Conservation (phyloP, 2,888 invertebrate genomes). For the Magallana nippona region DNA sequence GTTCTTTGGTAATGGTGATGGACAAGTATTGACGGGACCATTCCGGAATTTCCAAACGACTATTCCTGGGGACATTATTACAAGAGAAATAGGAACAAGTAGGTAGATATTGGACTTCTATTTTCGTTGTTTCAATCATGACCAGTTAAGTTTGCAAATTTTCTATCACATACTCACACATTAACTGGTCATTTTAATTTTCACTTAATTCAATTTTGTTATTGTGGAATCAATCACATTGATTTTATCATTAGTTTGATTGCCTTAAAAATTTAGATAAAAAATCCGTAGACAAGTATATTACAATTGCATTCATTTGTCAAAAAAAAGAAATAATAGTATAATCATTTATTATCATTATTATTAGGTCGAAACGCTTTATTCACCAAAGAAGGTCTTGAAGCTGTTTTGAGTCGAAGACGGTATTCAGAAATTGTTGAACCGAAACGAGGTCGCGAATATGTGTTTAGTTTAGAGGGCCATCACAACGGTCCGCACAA, state of each 20-base stretch:
- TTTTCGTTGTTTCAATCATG: too few relatives aligned
- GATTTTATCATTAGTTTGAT: too few relatives aligned
- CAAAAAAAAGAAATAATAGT: too few relatives aligned
- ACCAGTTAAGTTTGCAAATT: too few relatives aligned
- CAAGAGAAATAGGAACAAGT: slow-evolving; percentile 57
- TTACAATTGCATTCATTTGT: too few relatives aligned
- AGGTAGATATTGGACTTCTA: slow-evolving; percentile 16
- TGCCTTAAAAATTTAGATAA: too few relatives aligned
- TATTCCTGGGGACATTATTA: slow-evolving; percentile 48
- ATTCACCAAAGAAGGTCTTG: slow-evolving; percentile 49
- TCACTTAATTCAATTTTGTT: too few relatives aligned
- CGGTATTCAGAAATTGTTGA: slow-evolving; percentile 42
- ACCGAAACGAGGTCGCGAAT: slow-evolving; percentile 46
- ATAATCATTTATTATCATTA: too few relatives aligned
- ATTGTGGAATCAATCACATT: too few relatives aligned
- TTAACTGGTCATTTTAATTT: too few relatives aligned
- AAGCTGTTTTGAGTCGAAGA: slow-evolving; percentile 45
- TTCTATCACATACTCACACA: too few relatives aligned
- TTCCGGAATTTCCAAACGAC: slow-evolving; percentile 60
- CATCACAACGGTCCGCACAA: slow-evolving; percentile 69
- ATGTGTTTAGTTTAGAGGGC: slow-evolving; percentile 58
- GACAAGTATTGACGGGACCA: slow-evolving; percentile 58
- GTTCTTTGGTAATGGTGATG: slow-evolving; percentile 61
- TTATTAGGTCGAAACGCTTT: slow-evolving; percentile 7
- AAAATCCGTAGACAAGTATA: too few relatives aligned